phyloP scores from a whole-genome alignment of 1,140 invertebrate species.

The Drosophila nasuta region DNA sequence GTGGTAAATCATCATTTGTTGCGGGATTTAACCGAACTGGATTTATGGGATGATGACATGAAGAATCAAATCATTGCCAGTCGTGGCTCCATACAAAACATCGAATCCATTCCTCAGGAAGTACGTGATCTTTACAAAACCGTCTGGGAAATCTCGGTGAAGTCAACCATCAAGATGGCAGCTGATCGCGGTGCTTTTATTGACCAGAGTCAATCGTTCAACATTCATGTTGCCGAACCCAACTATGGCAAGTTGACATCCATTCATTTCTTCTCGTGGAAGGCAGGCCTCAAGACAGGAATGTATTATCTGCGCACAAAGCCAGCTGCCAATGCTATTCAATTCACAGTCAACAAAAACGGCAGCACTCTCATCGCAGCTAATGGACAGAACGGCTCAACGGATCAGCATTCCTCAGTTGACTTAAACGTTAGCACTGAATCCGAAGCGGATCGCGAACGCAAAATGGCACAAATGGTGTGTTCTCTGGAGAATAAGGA shows the following conservation, averaged over 20 bases:
- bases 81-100: constrained; percentile 97
- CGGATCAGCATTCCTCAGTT: constrained; percentile 19
- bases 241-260: constrained; percentile 97
- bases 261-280: constrained; percentile 99
- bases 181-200: constrained; percentile 99
- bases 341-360: constrained; percentile 98
- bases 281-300: constrained; percentile 98
- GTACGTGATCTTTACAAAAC: constrained; percentile 98
- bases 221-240: constrained; percentile 97
- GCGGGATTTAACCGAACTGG: constrained; percentile 95
- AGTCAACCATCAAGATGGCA: constrained; percentile 97
- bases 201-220: constrained; percentile 99
- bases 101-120: constrained; percentile 94
- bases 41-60: constrained; percentile 98
- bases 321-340: constrained; percentile 97
- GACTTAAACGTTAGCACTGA: background rate
- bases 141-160: constrained; percentile 99
- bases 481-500: constrained; percentile 97
- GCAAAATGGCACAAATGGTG: constrained; percentile 91
- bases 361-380: constrained; percentile 82
- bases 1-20: constrained; percentile 98
- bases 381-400: constrained; percentile 37
- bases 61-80: constrained; percentile 97
- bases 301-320: constrained; percentile 99
- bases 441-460: constrained; percentile 85